These are phyloP conservation scores for Rhinoderma darwinii DNA, from an alignment of 2,113 vertebrate species.

Conservation along the genomic window DNA sequence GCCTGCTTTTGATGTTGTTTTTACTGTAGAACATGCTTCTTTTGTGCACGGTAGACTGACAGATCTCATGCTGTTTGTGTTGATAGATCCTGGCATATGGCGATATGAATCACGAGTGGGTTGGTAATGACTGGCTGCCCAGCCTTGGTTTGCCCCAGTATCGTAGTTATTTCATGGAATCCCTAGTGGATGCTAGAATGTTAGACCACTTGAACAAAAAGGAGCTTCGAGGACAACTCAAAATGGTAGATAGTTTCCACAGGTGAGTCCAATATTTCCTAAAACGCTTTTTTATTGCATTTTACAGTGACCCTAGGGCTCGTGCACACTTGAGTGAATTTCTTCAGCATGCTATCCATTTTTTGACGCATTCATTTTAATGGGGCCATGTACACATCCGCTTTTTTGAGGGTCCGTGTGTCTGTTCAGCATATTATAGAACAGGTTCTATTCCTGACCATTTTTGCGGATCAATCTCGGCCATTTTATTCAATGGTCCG, in stretches of 20 bases:
- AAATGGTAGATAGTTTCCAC: constrained; percentile 97
- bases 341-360: too few species aligned
- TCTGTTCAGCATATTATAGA: too few species aligned
- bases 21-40: not conserved
- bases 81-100: constrained; percentile 89
- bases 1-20: too few species aligned
- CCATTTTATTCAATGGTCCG: too few species aligned
- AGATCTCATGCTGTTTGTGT: not conserved
- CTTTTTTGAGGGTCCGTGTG: too few species aligned
- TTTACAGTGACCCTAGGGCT: too few species aligned
- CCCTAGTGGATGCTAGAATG: constrained; percentile 92
- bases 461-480: too few species aligned
- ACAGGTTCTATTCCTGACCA: too few species aligned
- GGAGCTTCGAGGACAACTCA: constrained; percentile 90
- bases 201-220: constrained; percentile 94
- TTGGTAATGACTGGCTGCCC: constrained; percentile 93
- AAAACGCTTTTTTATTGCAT: too few species aligned
- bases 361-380: too few species aligned
- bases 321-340: too few species aligned
- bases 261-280: constrained; percentile 71
- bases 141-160: constrained; percentile 92
- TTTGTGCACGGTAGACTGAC: not conserved
- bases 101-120: constrained; percentile 94
- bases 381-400: too few species aligned
- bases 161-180: constrained; percentile 95